phyloP scores from a whole-genome alignment of 2,797 vertebrate genomes.

The Nasua narica region DNA sequence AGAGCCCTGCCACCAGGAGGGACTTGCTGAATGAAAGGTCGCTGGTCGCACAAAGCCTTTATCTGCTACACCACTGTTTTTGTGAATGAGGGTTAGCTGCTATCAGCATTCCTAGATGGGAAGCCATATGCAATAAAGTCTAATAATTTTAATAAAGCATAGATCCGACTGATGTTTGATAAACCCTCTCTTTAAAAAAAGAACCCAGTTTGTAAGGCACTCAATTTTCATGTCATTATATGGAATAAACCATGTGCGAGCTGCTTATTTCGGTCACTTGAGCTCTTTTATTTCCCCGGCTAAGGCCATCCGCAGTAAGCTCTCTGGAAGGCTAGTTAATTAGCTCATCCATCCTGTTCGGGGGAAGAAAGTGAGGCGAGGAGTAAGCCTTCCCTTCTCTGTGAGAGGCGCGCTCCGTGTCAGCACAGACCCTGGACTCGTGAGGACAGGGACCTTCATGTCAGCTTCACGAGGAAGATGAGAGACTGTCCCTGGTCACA shows the following conservation, averaged over 20 bases:
- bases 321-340: not conserved
- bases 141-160: not conserved
- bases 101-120: not conserved
- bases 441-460: not conserved
- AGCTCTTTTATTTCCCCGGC: too few species aligned
- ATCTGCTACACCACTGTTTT: accelerated
- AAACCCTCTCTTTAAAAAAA: not conserved
- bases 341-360: not conserved
- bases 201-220: not conserved
- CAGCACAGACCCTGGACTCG: accelerated
- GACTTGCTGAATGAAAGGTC: accelerated
- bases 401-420: accelerated
- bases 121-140: not conserved
- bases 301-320: not conserved
- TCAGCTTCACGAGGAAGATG: not conserved
- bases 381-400: not conserved
- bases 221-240: not conserved
- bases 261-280: not conserved
- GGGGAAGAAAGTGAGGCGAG: not conserved
- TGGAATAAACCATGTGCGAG: not conserved
- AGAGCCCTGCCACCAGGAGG: not conserved
- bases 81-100: not conserved
- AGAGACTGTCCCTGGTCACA: not conserved
- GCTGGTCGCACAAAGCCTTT: accelerated
- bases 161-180: not conserved